A percentile compares a stretch with the other conserved stretches of the same genome.
Conservation (phyloP, 2,797 vertebrate genomes). For the Ammospiza maritima region DNA sequence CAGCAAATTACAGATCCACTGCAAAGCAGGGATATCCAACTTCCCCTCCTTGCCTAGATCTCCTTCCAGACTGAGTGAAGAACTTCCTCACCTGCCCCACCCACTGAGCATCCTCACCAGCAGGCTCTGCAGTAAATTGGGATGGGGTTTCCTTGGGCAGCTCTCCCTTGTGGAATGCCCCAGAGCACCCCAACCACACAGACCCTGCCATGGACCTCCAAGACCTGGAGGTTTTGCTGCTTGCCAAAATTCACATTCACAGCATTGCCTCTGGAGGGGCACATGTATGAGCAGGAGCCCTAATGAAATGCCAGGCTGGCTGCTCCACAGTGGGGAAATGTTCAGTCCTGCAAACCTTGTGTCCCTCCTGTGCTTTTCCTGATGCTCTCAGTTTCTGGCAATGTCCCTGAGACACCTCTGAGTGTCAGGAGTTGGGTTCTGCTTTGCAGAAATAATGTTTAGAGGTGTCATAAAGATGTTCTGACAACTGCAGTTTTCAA, state of each 20-base stretch:
- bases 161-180: neutral
- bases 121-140: neutral
- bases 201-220: neutral
- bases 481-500: neutral
- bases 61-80: neutral
- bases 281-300: neutral
- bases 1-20: neutral
- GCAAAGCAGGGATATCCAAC: neutral
- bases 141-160: neutral
- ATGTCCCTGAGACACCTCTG: neutral
- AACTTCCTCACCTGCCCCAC: neutral
- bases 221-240: neutral
- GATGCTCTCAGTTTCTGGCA: neutral
- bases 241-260: neutral
- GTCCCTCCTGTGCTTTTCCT: neutral
- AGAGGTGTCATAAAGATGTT: neutral
- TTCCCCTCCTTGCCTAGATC: neutral
- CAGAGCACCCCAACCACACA: neutral
- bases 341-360: neutral
- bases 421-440: neutral
- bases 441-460: neutral
- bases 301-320: rapidly evolving
- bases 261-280: neutral
- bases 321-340: rapidly evolving
- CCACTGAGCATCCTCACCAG: rapidly evolving